Base-by-base conservation (phyloP, 2,113 vertebrate genomes). In the Nibea albiflora region DNA sequence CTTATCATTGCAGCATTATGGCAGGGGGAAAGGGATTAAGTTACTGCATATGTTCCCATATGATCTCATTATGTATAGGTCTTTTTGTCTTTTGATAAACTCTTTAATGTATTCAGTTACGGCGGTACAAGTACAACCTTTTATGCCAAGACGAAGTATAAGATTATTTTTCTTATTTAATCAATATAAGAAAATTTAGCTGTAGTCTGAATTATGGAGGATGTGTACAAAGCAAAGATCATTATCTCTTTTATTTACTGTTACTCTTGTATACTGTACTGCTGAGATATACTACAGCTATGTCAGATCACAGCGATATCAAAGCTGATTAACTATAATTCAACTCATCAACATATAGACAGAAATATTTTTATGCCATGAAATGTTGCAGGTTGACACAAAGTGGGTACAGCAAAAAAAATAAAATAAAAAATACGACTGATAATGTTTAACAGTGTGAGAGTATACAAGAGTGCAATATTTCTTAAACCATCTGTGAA, bases 401-500 rank as follows among this genome's bases (percentile, higher is more conserved):
- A 64, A 56, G 20, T 63, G 16, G 20, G 0, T 20, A 61, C 31
- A 54, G 22, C 26, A 39, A 64, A 58, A 64, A 76, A 31, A 31
- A 31, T 4, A 31, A 31, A 16, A 26, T 26, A 53, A 14, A 75
- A 44, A 54, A 64, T 15, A 24, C 4, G 5, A 10, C 61, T 47
- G 35, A 68, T 31, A 14, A 9, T 60, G 9, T 58, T 6, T 35
- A 53, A 54, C 22, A 62, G 3, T 49, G 4, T 53, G 10, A 49
- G 16, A 71, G 22, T 31, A 72, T 26, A 19, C n/a, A 58, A 44
- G 52, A 28, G 15, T 61, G 52, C 4, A 42, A 22, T 22, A 1
- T 69, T 64, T 66, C n/a, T 63, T 49, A 22, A 54, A 61, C 54
- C 26, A 22, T 50, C 54, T 80, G 53, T 73, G 22, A 71, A 69